These are phyloP conservation scores for Esox niger DNA, from an alignment of 2,113 vertebrate genomes.

Conservation along the genomic window DNA sequence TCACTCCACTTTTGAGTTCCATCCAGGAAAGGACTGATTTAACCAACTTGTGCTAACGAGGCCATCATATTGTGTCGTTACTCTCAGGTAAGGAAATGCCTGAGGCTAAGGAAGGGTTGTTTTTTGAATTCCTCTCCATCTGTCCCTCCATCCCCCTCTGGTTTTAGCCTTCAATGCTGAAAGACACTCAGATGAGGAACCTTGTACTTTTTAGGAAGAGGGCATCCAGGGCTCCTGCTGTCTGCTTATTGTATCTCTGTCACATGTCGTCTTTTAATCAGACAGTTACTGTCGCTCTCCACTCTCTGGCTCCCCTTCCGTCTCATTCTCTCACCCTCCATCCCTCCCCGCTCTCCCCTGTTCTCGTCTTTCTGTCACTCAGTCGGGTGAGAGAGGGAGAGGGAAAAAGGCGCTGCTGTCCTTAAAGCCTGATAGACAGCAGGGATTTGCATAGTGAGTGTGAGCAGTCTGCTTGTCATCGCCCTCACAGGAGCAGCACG, in stretches of 20 bases:
- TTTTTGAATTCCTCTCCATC: not conserved
- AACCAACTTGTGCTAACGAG: slow-evolving; percentile 42
- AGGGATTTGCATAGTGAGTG: slow-evolving; percentile 19
- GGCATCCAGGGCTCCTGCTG: not conserved
- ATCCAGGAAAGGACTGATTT: slow-evolving; percentile 35
- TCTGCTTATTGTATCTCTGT: slow-evolving; percentile 12
- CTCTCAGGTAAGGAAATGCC: not conserved
- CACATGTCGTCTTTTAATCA: not conserved
- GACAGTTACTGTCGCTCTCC: slow-evolving; percentile 1
- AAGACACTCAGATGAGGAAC: not conserved
- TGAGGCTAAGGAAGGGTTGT: not conserved
- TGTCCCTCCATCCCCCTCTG: not conserved
- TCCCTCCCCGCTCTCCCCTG: not conserved
- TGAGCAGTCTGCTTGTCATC: not conserved
- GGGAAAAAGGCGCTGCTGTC: not conserved
- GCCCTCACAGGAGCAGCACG: not conserved
- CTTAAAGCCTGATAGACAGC: slow-evolving; percentile 11
- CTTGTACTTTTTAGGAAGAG: slow-evolving; percentile 10
- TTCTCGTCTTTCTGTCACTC: slow-evolving; percentile 18
- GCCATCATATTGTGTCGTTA: slow-evolving; percentile 31
- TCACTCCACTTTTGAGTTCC: slow-evolving; percentile 30
- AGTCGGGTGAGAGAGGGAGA: not conserved
- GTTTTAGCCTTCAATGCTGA: not conserved
- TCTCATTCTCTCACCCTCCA: not conserved
- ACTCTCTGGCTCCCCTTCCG: not conserved